Evolutionary conservation across 2,888 invertebrate genomes (phyloP).

Genomic region (Buathra laborator): DNA sequence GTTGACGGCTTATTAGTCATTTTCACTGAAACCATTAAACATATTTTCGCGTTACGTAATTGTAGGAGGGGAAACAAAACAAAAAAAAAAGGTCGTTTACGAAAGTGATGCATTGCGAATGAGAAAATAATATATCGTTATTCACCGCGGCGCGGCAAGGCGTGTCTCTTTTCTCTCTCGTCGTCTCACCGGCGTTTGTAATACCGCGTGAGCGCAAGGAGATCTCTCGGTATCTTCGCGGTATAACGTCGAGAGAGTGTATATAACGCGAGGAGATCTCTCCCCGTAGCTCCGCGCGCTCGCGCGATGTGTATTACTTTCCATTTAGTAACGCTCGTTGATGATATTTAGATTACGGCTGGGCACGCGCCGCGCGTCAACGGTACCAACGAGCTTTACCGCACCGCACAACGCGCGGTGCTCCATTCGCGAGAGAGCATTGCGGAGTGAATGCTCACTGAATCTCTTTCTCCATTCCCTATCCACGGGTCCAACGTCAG

Average conservation of each 20-base stretch:
- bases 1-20: constrained; percentile 70
- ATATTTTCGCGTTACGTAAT: constrained; percentile 66
- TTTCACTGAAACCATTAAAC: constrained; percentile 68
- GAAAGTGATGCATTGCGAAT: constrained; percentile 72
- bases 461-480: constrained; percentile 40
- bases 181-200: constrained; percentile 65
- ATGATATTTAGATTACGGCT: constrained; percentile 73
- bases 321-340: constrained; percentile 73
- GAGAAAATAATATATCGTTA: constrained; percentile 72
- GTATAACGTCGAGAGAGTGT: constrained; percentile 16
- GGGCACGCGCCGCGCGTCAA: constrained; percentile 72
- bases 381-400: constrained; percentile 29
- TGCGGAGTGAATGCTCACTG: constrained; percentile 54
- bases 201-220: constrained; percentile 31
- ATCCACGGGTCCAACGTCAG: constrained; percentile 22
- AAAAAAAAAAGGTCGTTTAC: constrained; percentile 61
- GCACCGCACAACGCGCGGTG: constrained; percentile 27
- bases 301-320: constrained; percentile 69
- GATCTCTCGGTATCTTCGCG: constrained; percentile 54
- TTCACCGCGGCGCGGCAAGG: constrained; percentile 57
- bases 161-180: constrained; percentile 59
- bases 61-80: constrained; percentile 38
- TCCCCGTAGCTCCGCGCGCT: constrained; percentile 30
- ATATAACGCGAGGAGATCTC: constrained; percentile 39
- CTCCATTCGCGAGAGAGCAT: constrained; percentile 25